Evolutionary conservation across 2,797 vertebrate species (phyloP).

Genomic region (Xenopus petersii): DNA sequence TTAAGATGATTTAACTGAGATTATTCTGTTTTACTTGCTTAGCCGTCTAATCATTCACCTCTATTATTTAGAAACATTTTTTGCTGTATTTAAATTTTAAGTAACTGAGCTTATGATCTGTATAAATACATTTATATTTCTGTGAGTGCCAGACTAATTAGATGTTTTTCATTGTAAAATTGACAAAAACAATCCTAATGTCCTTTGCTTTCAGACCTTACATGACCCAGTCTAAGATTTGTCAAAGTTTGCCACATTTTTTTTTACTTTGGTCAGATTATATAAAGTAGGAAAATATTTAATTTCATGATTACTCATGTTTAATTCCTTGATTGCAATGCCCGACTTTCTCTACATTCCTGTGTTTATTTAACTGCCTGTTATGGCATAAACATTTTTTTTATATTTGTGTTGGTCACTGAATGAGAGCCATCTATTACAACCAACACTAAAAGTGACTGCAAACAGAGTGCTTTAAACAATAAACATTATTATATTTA

Average conservation of each 20-base stretch:
- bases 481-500: no score
- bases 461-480: no score
- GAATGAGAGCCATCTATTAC: background rate
- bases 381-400: background rate
- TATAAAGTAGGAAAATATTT: background rate
- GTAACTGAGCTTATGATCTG: background rate
- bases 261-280: background rate
- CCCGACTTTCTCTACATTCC: background rate
- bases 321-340: background rate
- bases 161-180: background rate
- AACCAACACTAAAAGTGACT: background rate
- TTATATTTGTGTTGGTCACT: background rate
- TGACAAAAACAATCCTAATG: background rate
- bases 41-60: background rate
- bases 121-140: background rate
- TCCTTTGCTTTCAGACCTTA: background rate
- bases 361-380: background rate
- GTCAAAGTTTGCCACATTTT: background rate
- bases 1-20: background rate
- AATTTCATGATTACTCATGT: background rate
- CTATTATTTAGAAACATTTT: background rate
- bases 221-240: background rate
- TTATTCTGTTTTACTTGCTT: background rate
- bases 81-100: background rate
- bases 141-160: background rate